Evolutionary conservation across 2,113 vertebrate genomes (phyloP), one percentile per base, ranked within the genome.

Genomic region (Narcine bancroftii): DNA sequence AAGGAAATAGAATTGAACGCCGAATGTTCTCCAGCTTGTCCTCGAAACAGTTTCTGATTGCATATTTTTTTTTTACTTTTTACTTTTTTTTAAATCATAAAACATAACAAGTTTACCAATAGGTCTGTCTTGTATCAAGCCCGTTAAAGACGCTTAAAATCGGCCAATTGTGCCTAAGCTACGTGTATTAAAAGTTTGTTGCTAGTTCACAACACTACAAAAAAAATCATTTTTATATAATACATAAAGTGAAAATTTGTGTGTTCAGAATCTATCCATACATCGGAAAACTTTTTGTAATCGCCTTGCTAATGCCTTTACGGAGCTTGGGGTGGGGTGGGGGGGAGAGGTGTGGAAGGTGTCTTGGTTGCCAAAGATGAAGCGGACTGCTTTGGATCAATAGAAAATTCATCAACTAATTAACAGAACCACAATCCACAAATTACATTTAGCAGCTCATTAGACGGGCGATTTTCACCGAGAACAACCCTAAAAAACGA

Each of bases 321-420:
- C 89, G 29, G 65, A 19, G 81, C 50, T 87, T 60, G 53, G 81
- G 81, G 81, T 60, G 53, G 81, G 17, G n/a, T n/a, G n/a, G n/a
- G n/a, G n/a, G n/a, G n/a, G n/a, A n/a, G n/a, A n/a, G n/a, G n/a
- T n/a, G n/a, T n/a, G 53, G 81, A 63, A 87, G 81, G 81, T 92
- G 45, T 93, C 93, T 94, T 94, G 93, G 92, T 83, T 97, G 98
- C 97, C 98, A 98, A 97, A 98, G 98, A 99, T 97, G 96, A 97
- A 99, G 99, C 95, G 95, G 95, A 96, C 95, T 95, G 93, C 94
- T 95, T 94, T 94, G 96, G 97, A 98, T 99, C 98, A 97, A 99
- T 99, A 97, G 95, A 97, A 97, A 98, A 97, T 97, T 97, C 97
- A 98, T 97, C 97, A 96, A 97, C 97, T 97, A 98, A 98, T 98